Evolutionary conservation across 2,888 invertebrate genomes (phyloP), one percentile per base, ranked within the genome.

Genomic region (Erebia palarica): DNA sequence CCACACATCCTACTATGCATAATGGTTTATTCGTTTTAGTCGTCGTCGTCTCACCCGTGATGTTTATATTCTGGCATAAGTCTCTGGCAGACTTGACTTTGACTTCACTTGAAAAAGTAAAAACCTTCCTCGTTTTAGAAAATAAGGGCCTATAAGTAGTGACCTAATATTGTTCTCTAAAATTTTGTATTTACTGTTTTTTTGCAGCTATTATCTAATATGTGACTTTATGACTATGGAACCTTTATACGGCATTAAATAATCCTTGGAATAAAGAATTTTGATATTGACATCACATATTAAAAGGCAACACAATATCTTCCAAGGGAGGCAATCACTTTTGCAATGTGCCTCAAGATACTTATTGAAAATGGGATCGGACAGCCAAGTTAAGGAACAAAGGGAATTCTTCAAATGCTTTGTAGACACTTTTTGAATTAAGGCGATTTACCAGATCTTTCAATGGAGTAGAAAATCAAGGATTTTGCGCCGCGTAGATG

Each of bases 401-500:
- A 74, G 70, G 53, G 70, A 71, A 74, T 76, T 74, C 68, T 69
- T 72, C 64, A 68, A 76, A 74, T 69, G 74, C 73, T 67, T 75
- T 58, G 69, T 72, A 72, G 73, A 71, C 74, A 74, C 68, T 68
- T 71, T 73, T 75, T 75, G 72, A 75, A 73, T 74, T 65, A 69
- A 72, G 71, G 70, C 70, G 69, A 72, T 70, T 76, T 75, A 73
- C 53, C 65, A 72, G 77, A 78, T 80, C 65, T 69, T 72, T 72
- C 47, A 72, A 68, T 70, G 69, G 67, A 57, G 63, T 64, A 68
- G 58, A 71, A 65, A 66, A 63, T 66, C 69, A 68, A 71, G 59
- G 58, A 69, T 53, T 68, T 59, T 14, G 36, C 57, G 68, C 61
- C 58, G 36, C 58, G 36, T 59, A 49, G n/a, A 66, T 69, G 59